phyloP scores from a whole-genome alignment of 2,797 vertebrate genomes.

The Cynodonichthys magdalenae region DNA sequence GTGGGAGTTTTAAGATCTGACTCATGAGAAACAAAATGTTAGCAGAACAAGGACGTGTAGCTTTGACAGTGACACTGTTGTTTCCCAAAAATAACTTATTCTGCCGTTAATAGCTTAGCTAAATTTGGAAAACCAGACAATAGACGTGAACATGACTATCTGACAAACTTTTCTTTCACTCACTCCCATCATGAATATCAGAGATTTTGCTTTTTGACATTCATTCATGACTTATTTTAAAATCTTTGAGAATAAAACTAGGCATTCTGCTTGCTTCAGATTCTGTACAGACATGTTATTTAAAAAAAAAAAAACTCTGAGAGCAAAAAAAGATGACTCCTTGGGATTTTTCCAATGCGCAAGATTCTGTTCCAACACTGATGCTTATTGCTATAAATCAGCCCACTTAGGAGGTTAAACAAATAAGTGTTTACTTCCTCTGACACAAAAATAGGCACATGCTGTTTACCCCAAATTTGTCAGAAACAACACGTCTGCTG shows the following conservation, averaged over 20 bases:
- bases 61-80: neutral
- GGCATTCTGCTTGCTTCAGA: conserved; percentile 5
- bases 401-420: conserved; percentile 36
- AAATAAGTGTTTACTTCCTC: conserved; percentile 24
- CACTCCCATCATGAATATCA: conserved; percentile 12
- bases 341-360: conserved; percentile 54
- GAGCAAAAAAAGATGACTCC: conserved; percentile 22
- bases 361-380: conserved; percentile 65
- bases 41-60: conserved; percentile 1
- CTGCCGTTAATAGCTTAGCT: conserved; percentile 11
- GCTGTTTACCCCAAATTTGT: conserved; percentile 19
- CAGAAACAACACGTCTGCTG: conserved; percentile 1
- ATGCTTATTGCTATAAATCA: conserved; percentile 38
- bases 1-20: conserved; percentile 15
- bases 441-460: conserved; percentile 20
- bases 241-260: too few species aligned
- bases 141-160: conserved; percentile 1
- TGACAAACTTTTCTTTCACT: conserved; percentile 25
- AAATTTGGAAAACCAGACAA: conserved; percentile 20
- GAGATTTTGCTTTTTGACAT: conserved; percentile 19
- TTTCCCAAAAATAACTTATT: conserved; percentile 11
- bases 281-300: conserved; percentile 20
- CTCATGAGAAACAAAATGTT: conserved; percentile 5
- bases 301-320: conserved; percentile 32
- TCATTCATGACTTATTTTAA: too few species aligned